Base-by-base conservation (phyloP, 2,797 vertebrate species). In the Ara ararauna region DNA sequence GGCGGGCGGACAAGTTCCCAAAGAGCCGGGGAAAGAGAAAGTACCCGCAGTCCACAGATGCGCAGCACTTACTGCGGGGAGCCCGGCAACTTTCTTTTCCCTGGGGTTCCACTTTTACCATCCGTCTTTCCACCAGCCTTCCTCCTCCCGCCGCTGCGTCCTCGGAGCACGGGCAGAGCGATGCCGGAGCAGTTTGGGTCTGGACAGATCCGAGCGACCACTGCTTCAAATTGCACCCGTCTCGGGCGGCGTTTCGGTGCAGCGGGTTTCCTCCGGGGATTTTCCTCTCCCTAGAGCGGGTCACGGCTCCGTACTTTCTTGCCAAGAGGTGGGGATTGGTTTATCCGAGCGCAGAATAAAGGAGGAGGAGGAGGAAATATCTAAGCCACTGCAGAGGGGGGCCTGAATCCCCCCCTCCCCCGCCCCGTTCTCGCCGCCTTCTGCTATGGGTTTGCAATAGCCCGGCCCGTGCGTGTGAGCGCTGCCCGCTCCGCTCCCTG, bases 31-130 rank as follows among this genome's bases (percentile, higher is more conserved):
- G 3, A 4, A 6, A 34, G 36, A 15, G 22, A 26, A 66, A 47
- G 66, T 26, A 50, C 45, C 91, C 71, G 47, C 95, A 44, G 8
- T 10, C 34, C 93, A 11, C 92, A 2, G 92, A 51, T 17, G 80
- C 72, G 32, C 78, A 30, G 10, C 91, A 98, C 97, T 98, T 90
- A 90, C 96, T 75, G 96, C 87, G 89, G 76, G 74, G 70, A 61
- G 48, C 89, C 67, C 70, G 60, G 92, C 90, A 95, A 95, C 95
- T 96, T 96, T 91, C 68, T 65, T 51, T 24, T 75, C 81, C 61
- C 27, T 22, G 58, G 60, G 94, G 42, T 95, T 93, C 76, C 95
- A 94, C 95, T 85, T 84, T 71, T 7, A 89, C 91, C 85, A 75
- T 58, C 78, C 84, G 85, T 50, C 38, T 17, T 58, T 30, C 66